These are phyloP conservation scores for Numida meleagris DNA, from an alignment of 2,113 vertebrate genomes.

Conservation along the genomic window DNA sequence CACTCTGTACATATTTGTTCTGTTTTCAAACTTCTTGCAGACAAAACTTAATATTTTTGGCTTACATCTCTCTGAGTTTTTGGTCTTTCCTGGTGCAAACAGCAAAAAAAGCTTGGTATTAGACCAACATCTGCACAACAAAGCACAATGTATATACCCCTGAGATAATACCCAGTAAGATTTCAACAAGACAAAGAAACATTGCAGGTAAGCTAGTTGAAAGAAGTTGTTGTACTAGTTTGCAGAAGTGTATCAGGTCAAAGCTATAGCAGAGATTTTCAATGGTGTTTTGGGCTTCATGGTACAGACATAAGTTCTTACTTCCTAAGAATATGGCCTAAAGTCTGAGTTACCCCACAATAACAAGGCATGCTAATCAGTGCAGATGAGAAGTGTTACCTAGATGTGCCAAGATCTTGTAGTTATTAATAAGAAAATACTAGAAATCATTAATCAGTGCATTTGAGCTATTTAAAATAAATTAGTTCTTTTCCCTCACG, in stretches of 20 bases:
- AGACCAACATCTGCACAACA: neutral
- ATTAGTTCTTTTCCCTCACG: fast-evolving
- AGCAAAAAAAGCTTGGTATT: fast-evolving
- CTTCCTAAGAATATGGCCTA: neutral
- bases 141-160: neutral
- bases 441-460: neutral
- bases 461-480: neutral
- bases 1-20: neutral
- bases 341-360: neutral
- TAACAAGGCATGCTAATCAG: neutral
- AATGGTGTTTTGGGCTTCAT: neutral
- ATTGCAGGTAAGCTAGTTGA: neutral
- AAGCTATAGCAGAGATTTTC: neutral
- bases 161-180: neutral
- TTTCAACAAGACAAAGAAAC: neutral
- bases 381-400: neutral
- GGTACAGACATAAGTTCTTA: neutral
- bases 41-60: neutral
- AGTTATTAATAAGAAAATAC: neutral
- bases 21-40: neutral
- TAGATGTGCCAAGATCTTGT: neutral
- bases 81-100: neutral
- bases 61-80: neutral
- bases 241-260: neutral
- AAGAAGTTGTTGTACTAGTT: neutral